Evolutionary conservation across 2,888 invertebrate genomes (phyloP), one percentile per base, ranked within the genome.

Genomic region (Lampropteryx suffumata): DNA sequence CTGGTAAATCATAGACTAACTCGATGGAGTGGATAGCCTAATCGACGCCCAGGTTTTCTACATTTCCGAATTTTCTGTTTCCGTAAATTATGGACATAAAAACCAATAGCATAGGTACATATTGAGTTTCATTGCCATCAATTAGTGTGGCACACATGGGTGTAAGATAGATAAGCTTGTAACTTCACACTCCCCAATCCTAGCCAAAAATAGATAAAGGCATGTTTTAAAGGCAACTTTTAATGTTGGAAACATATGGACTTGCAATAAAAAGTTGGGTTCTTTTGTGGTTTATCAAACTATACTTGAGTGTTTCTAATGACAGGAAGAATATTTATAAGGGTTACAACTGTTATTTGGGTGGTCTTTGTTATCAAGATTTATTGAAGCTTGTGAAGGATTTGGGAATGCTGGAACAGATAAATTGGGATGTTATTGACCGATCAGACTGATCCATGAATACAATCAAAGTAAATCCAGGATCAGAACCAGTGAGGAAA

Each of bases 221-320:
- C 44, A 46, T 55, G 46, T 46, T 52, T 56, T 61, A 54, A 59
- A 55, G 49, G 51, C 55, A 60, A 55, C 51, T 57, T 61, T 53
- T 60, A 61, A 54, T 62, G 65, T 57, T 43, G 40, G 34, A 50
- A 62, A 63, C 67, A 66, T 56, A 64, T 69, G 68, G 61, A 55
- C 42, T 61, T 66, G 66, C 65, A 65, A 67, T 69, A 67, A 68
- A 50, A 68, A 65, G 26, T 61, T 21, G 55, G 57, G 36, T 50
- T 61, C 65, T 53, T 60, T 61, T 58, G 61, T 60, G 65, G 64
- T 70, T 76, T 62, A 67, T 69, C 62, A 64, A 59, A 59, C 60
- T 56, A 49, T 55, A 55, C 57, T 61, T 24, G 44, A 62, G 54
- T 64, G 59, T 59, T 59, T 62, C 45, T 46, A 61, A 57, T 64